phyloP scores from a whole-genome alignment of 2,888 invertebrate species.

The Melipona bicolor region DNA sequence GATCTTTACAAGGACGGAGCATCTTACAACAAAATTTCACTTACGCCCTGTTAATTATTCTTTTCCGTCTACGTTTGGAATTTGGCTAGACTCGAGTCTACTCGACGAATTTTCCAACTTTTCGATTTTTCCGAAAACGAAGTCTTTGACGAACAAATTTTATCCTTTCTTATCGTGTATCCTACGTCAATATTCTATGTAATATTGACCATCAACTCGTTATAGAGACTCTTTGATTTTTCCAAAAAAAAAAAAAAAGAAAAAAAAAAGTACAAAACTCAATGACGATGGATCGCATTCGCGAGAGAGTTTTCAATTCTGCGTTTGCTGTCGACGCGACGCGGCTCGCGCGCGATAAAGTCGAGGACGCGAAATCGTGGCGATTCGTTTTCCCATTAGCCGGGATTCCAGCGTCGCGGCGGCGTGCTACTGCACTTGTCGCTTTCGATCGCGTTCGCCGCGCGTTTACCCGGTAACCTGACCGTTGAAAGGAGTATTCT shows the following conservation, averaged over 20 bases:
- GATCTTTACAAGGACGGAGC: no score
- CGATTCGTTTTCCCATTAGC: constrained; percentile 46
- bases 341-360: constrained; percentile 32
- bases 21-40: no score
- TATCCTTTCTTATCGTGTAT: no score
- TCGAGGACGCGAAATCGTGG: constrained; percentile 53
- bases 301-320: not conserved
- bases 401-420: constrained; percentile 55
- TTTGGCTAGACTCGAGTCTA: no score
- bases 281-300: no score
- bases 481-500: constrained; percentile 74
- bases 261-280: no score
- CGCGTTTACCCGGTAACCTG: constrained; percentile 62
- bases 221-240: not conserved
- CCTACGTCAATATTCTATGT: no score
- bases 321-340: constrained; percentile 27
- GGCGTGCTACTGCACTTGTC: constrained; percentile 62
- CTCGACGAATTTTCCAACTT: no score
- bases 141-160: no score
- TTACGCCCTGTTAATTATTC: no score
- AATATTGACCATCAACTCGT: not conserved
- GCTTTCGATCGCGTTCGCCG: constrained; percentile 58
- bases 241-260: not conserved
- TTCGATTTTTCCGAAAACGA: no score
- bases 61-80: no score